These are phyloP conservation scores for Colius striatus DNA, from an alignment of 2,113 vertebrate genomes.

Conservation along the genomic window DNA sequence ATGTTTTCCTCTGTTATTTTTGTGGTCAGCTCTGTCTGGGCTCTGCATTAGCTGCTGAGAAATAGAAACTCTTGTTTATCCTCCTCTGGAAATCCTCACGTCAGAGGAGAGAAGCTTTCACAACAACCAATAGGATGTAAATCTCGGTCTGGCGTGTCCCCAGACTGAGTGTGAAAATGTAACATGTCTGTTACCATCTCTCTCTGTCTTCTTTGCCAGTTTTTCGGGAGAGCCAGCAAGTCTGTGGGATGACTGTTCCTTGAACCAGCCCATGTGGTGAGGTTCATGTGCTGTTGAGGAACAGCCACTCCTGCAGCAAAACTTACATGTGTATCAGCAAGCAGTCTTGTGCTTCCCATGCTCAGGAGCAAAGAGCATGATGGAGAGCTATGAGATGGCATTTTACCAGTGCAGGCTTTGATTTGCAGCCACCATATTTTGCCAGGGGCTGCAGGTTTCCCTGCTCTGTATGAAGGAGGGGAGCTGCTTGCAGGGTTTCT, in stretches of 20 bases:
- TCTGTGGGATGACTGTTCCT: not conserved
- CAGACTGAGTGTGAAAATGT: not conserved
- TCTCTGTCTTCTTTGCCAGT: not conserved
- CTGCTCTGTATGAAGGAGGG: no score
- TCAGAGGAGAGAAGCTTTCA: not conserved
- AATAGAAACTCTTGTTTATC: not conserved
- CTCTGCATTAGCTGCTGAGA: not conserved
- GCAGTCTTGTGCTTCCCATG: not conserved
- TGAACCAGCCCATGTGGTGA: not conserved
- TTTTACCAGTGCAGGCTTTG: no score
- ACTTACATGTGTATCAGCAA: accelerated
- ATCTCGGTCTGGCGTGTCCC: not conserved
- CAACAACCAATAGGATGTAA: not conserved
- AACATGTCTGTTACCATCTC: not conserved
- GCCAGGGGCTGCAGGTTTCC: no score
- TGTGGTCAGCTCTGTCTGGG: conserved; percentile 2
- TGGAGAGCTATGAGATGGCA: not conserved
- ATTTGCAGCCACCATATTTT: no score
- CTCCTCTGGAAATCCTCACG: not conserved
- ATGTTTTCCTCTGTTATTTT: not conserved
- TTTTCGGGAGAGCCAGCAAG: not conserved
- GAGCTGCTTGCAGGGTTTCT: no score
- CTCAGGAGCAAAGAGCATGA: not conserved
- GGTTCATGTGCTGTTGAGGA: accelerated
- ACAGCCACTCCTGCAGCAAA: not conserved